phyloP scores from a whole-genome alignment of 2,797 vertebrate genomes.

The Gila robusta region DNA sequence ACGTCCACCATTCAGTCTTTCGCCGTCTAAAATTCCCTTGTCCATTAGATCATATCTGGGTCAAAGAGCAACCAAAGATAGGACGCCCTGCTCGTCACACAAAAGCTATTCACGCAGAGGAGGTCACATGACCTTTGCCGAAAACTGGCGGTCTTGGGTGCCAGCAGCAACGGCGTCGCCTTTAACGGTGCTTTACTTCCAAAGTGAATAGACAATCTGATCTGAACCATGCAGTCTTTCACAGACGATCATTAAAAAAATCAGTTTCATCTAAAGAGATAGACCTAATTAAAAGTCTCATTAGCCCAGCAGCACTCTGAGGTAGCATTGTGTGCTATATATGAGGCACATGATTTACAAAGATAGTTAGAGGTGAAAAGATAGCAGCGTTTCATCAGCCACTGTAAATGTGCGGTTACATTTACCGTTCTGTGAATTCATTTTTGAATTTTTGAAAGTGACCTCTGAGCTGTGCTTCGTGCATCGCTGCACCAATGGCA shows the following conservation, averaged over 20 bases:
- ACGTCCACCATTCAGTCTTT: conserved; percentile 68
- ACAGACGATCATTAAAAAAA: conserved; percentile 43
- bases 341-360: conserved; percentile 19
- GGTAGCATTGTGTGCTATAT: conserved; percentile 43
- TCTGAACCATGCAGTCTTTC: conserved; percentile 33
- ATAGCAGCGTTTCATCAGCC: conserved; percentile 14
- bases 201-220: conserved; percentile 33
- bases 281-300: conserved; percentile 53
- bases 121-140: conserved; percentile 52
- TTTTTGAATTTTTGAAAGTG: neutral
- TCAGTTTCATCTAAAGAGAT: conserved; percentile 44
- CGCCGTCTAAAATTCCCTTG: conserved; percentile 73
- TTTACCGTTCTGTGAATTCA: neutral
- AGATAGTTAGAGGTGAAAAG: conserved; percentile 17
- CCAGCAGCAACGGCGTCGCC: conserved; percentile 21
- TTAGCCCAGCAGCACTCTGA: conserved; percentile 23
- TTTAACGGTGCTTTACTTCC: conserved; percentile 55
- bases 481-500: neutral
- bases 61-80: conserved; percentile 83
- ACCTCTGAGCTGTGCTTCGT: neutral
- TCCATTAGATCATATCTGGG: conserved; percentile 85
- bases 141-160: conserved; percentile 21
- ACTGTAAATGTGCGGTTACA: neutral
- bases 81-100: conserved; percentile 70
- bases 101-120: conserved; percentile 75